These are phyloP conservation scores for Zophobas morio DNA, from an alignment of 1,140 invertebrate genomes.

Conservation along the genomic window DNA sequence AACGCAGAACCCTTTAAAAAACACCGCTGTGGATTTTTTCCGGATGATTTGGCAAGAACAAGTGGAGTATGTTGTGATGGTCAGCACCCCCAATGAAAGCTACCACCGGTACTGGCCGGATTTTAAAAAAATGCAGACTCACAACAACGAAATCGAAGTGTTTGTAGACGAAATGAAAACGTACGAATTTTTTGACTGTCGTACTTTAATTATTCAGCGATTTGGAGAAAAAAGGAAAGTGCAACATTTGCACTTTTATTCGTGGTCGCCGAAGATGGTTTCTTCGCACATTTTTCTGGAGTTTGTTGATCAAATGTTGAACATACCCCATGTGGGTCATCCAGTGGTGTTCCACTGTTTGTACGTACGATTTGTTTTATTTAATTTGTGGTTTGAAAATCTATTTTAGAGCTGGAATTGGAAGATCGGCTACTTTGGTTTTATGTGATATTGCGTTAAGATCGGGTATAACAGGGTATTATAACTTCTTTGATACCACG, in stretches of 20 bases:
- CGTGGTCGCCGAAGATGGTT: not conserved
- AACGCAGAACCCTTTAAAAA: conserved; percentile 1
- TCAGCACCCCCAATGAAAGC: not conserved
- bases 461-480: not conserved
- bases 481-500: conserved; percentile 1
- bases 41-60: conserved; percentile 17
- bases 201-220: not conserved
- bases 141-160: not conserved
- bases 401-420: not conserved
- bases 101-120: conserved; percentile 1
- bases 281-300: not conserved
- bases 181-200: not conserved
- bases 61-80: conserved; percentile 11
- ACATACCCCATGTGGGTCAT: not conserved
- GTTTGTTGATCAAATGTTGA: not conserved
- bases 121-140: not conserved
- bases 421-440: conserved; percentile 10
- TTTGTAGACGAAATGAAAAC: not conserved
- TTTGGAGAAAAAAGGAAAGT: not conserved
- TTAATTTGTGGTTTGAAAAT: not conserved
- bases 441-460: conserved; percentile 9
- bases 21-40: not conserved
- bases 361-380: not conserved
- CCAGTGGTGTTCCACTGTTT: conserved; percentile 13
- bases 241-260: conserved; percentile 1